phyloP scores from a whole-genome alignment of 2,888 invertebrate species.

The Tetanocera ferruginea region DNA sequence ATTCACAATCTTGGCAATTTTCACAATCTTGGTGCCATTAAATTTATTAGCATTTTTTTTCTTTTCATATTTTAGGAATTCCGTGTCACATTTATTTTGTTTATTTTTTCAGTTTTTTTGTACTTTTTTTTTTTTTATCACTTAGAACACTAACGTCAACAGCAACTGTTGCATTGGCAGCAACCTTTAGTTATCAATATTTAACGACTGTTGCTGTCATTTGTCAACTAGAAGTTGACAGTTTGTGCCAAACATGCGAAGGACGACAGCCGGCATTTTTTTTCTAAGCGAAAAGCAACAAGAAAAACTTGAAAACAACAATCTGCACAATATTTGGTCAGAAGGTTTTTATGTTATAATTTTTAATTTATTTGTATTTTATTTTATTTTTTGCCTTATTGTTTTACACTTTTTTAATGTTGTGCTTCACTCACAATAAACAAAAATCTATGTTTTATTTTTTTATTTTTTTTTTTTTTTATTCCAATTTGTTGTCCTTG shows the following conservation, averaged over 20 bases:
- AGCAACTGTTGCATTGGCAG: constrained; percentile 6
- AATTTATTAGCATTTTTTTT: no score
- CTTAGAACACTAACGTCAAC: not conserved
- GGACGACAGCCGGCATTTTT: not conserved
- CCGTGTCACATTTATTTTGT: no score
- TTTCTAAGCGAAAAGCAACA: not conserved
- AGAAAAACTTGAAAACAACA: not conserved
- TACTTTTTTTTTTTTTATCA: no score
- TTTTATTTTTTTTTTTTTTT: not conserved
- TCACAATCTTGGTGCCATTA: no score
- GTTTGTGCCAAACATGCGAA: not conserved
- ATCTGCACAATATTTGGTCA: not conserved
- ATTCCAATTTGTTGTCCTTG: not conserved
- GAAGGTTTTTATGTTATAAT: not conserved
- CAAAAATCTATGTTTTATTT: not conserved
- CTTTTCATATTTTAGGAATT: no score
- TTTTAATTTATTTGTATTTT: not conserved
- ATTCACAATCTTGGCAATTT: no score
- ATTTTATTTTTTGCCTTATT: not conserved
- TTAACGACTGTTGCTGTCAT: constrained; percentile 18
- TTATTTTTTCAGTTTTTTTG: not conserved
- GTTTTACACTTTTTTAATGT: not conserved
- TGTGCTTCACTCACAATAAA: not conserved
- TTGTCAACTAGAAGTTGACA: not conserved
- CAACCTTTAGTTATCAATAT: not conserved